These are phyloP conservation scores for Hermodice carunculata DNA, from an alignment of 2,888 invertebrate species.

Conservation along the genomic window DNA sequence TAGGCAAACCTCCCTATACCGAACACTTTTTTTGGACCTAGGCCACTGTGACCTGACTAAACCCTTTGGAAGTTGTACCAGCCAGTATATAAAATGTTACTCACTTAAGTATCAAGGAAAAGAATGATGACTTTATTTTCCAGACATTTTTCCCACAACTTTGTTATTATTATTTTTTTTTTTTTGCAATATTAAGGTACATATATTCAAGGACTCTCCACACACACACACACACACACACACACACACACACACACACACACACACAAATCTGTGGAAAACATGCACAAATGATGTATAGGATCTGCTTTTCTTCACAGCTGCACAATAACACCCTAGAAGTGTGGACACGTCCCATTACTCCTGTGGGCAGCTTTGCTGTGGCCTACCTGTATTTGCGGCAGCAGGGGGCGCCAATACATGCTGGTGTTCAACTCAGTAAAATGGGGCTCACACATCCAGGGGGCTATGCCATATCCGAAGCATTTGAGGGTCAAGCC, in stretches of 20 bases:
- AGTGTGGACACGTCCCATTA: slow-evolving; percentile 86
- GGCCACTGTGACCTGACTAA: too few species aligned
- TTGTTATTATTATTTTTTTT: neutral
- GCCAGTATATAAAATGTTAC: too few species aligned
- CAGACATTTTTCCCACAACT: neutral
- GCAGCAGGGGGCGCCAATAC: slow-evolving; percentile 45
- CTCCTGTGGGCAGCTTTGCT: slow-evolving; percentile 55
- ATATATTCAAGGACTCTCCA: neutral
- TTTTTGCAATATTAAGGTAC: neutral
- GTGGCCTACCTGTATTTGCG: slow-evolving; percentile 52
- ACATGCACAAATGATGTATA: too few species aligned
- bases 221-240: too few species aligned
- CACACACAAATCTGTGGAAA: too few species aligned
- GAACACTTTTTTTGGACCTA: too few species aligned
- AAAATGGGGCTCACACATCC: slow-evolving; percentile 46
- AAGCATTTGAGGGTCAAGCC: slow-evolving; percentile 51
- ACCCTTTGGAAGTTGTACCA: too few species aligned
- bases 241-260: too few species aligned
- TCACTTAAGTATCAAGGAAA: too few species aligned
- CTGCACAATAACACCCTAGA: slow-evolving; percentile 76
- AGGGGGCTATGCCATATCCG: slow-evolving; percentile 53
- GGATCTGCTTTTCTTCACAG: slow-evolving; percentile 15
- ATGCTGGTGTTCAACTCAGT: slow-evolving; percentile 32
- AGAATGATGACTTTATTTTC: too few species aligned
- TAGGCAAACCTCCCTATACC: too few species aligned